Conservation (phyloP, 2,888 invertebrate species). For the Oscheius onirici region DNA sequence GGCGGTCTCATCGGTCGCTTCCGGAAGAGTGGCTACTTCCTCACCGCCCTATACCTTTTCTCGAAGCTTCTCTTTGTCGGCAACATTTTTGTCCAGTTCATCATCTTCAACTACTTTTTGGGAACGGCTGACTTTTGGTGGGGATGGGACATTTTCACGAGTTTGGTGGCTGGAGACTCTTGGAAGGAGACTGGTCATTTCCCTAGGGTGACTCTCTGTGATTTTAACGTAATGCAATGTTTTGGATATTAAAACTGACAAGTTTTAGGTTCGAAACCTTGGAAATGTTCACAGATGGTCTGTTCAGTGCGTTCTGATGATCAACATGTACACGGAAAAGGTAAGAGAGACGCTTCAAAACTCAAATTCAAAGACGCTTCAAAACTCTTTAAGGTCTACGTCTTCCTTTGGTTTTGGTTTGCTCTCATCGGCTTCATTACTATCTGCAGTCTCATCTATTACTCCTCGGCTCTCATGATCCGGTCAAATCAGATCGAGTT, state of each 20-base stretch:
- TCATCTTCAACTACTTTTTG: constrained; percentile 57
- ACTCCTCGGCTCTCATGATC: constrained; percentile 44
- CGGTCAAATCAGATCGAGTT: constrained; percentile 46
- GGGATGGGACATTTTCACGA: constrained; percentile 55
- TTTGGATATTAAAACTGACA: neutral
- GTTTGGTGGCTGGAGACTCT: constrained; percentile 45
- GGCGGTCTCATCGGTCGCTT: constrained; percentile 17
- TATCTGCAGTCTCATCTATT: constrained; percentile 15
- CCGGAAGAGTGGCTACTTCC: constrained; percentile 45
- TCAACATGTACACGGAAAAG: constrained; percentile 59
- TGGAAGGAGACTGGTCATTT: constrained; percentile 60
- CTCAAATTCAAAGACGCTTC: no score
- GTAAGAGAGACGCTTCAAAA: no score
- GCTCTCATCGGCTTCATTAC: constrained; percentile 63
- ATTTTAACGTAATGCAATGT: constrained; percentile 48
- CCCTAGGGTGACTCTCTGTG: constrained; percentile 60
- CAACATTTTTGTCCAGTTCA: constrained; percentile 57
- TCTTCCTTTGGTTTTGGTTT: constrained; percentile 67
- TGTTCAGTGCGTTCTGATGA: constrained; percentile 67
- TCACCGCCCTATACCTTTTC: constrained; percentile 45
- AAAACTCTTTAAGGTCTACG: neutral
- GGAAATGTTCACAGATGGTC: constrained; percentile 69
- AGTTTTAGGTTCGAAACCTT: constrained; percentile 55
- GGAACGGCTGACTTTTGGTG: constrained; percentile 52
- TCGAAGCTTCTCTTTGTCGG: constrained; percentile 55